Percentiles rank a stretch among this genome's conserved stretches.
These are phyloP conservation scores for Pomacea canaliculata DNA, from an alignment of 2,888 invertebrate species.

Conservation along the genomic window DNA sequence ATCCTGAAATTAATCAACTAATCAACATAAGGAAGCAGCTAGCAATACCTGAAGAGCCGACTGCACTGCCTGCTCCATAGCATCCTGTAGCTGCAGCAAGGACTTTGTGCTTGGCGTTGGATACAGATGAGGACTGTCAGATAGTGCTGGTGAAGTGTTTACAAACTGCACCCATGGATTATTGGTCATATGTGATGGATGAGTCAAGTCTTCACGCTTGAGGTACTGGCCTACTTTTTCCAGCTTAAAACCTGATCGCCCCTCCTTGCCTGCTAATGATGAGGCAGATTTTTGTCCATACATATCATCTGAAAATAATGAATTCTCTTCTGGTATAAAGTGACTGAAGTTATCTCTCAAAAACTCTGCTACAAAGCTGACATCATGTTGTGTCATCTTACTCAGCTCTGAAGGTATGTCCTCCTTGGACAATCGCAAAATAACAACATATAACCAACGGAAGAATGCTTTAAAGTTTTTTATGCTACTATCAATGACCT, in stretches of 20 bases:
- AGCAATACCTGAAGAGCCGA: slow-evolving; percentile 53
- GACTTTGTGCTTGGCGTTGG: slow-evolving; percentile 83
- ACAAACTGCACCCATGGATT: slow-evolving; percentile 81
- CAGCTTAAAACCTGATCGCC: slow-evolving; percentile 78
- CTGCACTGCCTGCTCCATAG: slow-evolving; percentile 78
- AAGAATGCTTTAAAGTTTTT: slow-evolving; percentile 91
- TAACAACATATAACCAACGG: slow-evolving; percentile 89
- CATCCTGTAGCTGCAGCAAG: slow-evolving; percentile 83
- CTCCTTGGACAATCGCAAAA: slow-evolving; percentile 86
- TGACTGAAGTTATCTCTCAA: slow-evolving; percentile 82
- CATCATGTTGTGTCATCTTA: slow-evolving; percentile 87
- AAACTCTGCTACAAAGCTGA: slow-evolving; percentile 91
- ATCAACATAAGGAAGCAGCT: too few relatives aligned
- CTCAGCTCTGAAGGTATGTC: slow-evolving; percentile 83
- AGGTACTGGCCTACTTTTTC: slow-evolving; percentile 92
- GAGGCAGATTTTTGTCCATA: not conserved
- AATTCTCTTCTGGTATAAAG: slow-evolving; percentile 32
- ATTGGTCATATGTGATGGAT: slow-evolving; percentile 78
- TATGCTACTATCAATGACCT: slow-evolving; percentile 92
- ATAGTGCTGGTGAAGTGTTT: slow-evolving; percentile 74
- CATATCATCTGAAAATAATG: not conserved
- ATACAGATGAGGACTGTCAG: slow-evolving; percentile 80
- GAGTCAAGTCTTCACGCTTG: slow-evolving; percentile 80
- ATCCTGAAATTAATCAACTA: too few relatives aligned
- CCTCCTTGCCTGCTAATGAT: not conserved